Base-by-base conservation (phyloP, 1,140 invertebrate genomes). In the Heliconius himera region DNA sequence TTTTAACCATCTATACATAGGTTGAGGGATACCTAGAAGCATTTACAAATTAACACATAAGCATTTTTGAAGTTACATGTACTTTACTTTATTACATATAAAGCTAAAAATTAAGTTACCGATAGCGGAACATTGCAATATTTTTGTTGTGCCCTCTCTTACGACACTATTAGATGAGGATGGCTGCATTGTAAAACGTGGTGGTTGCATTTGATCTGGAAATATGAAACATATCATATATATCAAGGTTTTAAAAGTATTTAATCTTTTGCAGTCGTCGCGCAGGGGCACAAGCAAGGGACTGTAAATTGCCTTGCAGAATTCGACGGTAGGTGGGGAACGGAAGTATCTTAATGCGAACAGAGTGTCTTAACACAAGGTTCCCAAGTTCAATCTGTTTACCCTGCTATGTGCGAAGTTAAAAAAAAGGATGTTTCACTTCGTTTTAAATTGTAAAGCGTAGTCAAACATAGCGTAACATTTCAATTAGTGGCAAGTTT, bases 1-100 rank as follows among this genome's bases (percentile, higher is more conserved):
- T 94, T 98, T 98, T 74, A 98, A 95, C 98, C 98, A 99, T 88
- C 96, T 96, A 93, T 98, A 99, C 91, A 97, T 96, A 8, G 98
- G 98, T 87, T 97, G 96, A 13, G 98, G 98, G 92, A 97, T 97
- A 83, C 98, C 98, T 98, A 95, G 2, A 89, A 87, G 41, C n/a
- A 78, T 38, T 56, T 51, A 60, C 77, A 22, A 11, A 26, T 70
- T 26, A 49, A 75, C 22, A 76, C 20, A n/a, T n/a, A n/a, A n/a
- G n/a, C n/a, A 78, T 49, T n/a, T 70, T 71, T 56, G 36, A 74
- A 8, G 20, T 29, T 20, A 29, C 0, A 8, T 38, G 16, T 54
- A 13, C 26, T 36, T 74, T 60, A 22, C n/a, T 22, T 60, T 22
- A 60, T 22, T n/a, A 26, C 20, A 20, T 54, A 33, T 56, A 54